A percentile compares a stretch with the other conserved stretches of the same genome.
Conservation (phyloP, 2,113 vertebrate species). For the Daboia siamensis region DNA sequence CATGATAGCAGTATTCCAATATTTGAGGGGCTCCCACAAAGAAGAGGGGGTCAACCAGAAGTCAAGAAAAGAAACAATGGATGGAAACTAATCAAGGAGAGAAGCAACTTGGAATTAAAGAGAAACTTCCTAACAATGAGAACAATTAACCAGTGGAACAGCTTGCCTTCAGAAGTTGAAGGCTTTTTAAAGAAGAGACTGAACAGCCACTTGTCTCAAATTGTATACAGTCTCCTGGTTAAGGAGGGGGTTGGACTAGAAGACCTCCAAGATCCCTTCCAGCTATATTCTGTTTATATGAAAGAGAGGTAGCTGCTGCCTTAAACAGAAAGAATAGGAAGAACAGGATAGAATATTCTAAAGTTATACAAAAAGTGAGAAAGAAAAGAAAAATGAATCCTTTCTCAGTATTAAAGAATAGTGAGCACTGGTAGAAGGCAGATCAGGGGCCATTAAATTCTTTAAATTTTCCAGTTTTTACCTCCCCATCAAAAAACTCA, state of each 20-base stretch:
- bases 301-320: neutral
- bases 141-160: neutral
- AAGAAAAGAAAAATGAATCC: neutral
- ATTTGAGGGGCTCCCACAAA: no score
- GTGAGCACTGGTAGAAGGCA: neutral
- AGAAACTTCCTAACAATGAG: neutral
- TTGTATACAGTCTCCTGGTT: neutral
- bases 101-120: neutral
- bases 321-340: neutral
- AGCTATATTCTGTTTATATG: neutral
- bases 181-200: neutral
- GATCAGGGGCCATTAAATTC: neutral
- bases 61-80: no score
- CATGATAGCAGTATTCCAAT: no score
- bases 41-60: no score
- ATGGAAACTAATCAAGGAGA: neutral
- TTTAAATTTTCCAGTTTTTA: neutral
- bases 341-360: neutral
- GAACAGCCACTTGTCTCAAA: neutral
- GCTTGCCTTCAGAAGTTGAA: neutral
- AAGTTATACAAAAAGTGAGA: neutral
- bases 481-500: neutral
- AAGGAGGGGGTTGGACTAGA: neutral
- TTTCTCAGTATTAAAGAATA: no score
- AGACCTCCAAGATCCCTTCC: neutral